Percentiles rank a stretch among this genome's conserved stretches.
These are phyloP conservation scores for Macaca nemestrina DNA, from an alignment of 2,113 vertebrate species.

Conservation along the genomic window DNA sequence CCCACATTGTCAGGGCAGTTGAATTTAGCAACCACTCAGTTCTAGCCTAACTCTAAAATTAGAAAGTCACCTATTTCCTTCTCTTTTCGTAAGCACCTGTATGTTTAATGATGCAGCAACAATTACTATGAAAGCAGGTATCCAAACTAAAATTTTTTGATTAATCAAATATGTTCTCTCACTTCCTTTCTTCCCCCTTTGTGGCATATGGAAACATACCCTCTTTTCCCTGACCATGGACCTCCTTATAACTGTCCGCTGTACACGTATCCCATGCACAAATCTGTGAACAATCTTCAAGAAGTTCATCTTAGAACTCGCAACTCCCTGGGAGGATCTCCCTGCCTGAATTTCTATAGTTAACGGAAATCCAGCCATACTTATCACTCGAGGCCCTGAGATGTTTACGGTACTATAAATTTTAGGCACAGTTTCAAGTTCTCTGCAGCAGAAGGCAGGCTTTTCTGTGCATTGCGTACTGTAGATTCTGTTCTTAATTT, in stretches of 20 bases:
- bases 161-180: background rate
- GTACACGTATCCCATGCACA: background rate
- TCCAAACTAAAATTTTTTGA: background rate
- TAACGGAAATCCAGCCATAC: slow-evolving; percentile 70
- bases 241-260: background rate
- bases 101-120: background rate
- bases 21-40: background rate
- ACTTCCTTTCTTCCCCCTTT: background rate
- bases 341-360: slow-evolving; percentile 61
- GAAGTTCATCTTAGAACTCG: slow-evolving; percentile 32
- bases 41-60: slow-evolving; percentile 8
- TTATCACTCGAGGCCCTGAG: slow-evolving; percentile 61
- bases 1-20: background rate
- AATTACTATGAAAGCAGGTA: background rate
- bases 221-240: background rate
- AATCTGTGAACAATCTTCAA: slow-evolving; percentile 9
- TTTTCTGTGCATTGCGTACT: slow-evolving; percentile 74
- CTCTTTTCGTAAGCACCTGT: background rate
- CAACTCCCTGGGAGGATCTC: slow-evolving; percentile 40
- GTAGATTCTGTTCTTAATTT: slow-evolving; percentile 84
- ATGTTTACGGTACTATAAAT: slow-evolving; percentile 70
- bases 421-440: slow-evolving; percentile 73
- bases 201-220: background rate
- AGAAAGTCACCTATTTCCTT: background rate
- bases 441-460: slow-evolving; percentile 72